A percentile compares a stretch with the other conserved stretches of the same genome.
Evolutionary conservation across 2,113 vertebrate genomes (phyloP).

Genomic region (Motacilla tschutschensis): DNA sequence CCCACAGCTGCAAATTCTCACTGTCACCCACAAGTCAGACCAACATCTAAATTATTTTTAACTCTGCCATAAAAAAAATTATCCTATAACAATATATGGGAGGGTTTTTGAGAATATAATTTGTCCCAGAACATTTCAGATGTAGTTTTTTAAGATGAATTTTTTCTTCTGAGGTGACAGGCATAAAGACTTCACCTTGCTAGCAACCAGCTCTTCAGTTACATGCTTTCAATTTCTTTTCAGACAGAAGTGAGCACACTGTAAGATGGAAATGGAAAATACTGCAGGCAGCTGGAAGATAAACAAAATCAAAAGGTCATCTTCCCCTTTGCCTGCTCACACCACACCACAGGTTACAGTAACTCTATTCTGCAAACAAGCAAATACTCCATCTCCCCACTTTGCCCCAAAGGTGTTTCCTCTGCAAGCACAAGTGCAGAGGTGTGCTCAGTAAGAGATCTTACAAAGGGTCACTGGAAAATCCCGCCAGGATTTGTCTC

Average conservation of each 20-base stretch:
- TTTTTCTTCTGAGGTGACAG: background rate
- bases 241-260: background rate
- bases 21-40: background rate
- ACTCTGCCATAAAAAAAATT: background rate
- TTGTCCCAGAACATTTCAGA: background rate
- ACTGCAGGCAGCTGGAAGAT: background rate
- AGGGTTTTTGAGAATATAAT: background rate
- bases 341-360: background rate
- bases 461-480: background rate
- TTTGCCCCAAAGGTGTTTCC: background rate
- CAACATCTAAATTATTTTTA: background rate
- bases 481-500: background rate
- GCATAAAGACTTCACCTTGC: background rate
- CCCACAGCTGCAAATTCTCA: background rate
- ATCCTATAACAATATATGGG: background rate
- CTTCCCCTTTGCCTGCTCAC: background rate
- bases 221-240: background rate
- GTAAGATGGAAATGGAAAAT: background rate
- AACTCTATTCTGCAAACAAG: background rate
- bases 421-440: accelerated
- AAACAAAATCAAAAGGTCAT: background rate
- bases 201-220: background rate
- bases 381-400: background rate
- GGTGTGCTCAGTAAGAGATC: background rate
- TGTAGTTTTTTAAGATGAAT: background rate